Evolutionary conservation across 2,888 invertebrate genomes (phyloP).

Genomic region (Eulithis testata): DNA sequence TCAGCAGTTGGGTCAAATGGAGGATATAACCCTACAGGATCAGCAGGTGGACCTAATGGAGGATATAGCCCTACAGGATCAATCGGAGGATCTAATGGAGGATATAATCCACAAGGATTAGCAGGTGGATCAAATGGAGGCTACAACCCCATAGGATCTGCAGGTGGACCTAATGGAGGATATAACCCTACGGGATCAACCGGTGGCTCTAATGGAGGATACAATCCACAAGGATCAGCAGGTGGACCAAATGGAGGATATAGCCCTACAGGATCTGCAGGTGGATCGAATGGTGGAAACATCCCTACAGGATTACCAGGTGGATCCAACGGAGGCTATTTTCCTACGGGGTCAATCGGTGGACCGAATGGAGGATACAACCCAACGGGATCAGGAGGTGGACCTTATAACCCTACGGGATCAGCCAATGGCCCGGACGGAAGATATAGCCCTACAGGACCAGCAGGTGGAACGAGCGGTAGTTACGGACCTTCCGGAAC

Average conservation of each 20-base stretch:
- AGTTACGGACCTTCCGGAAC: constrained; percentile 7
- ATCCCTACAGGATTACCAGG: neutral
- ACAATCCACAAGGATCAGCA: neutral
- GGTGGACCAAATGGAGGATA: constrained; percentile 10
- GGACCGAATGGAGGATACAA: neutral
- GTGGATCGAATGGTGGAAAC: neutral
- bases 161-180: constrained; percentile 12
- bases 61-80: neutral
- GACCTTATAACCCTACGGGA: constrained; percentile 3
- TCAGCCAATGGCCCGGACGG: neutral
- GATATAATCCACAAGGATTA: neutral
- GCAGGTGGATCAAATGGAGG: constrained; percentile 3
- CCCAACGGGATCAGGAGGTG: neutral
- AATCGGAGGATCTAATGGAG: neutral
- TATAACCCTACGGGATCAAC: constrained; percentile 4
- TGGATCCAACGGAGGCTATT: neutral
- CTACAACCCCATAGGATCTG: constrained; percentile 2
- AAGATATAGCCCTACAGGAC: constrained; percentile 11
- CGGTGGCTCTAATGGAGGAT: constrained; percentile 12
- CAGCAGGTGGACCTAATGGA: neutral
- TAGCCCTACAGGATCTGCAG: neutral
- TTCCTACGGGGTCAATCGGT: neutral
- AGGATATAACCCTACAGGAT: constrained; percentile 6
- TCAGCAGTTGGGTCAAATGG: neutral
- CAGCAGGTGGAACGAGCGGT: constrained; percentile 10